Percentiles rank a stretch among this genome's conserved stretches.
These are phyloP conservation scores for Elaeidobius kamerunicus DNA, from an alignment of 2,888 invertebrate species.

Conservation along the genomic window DNA sequence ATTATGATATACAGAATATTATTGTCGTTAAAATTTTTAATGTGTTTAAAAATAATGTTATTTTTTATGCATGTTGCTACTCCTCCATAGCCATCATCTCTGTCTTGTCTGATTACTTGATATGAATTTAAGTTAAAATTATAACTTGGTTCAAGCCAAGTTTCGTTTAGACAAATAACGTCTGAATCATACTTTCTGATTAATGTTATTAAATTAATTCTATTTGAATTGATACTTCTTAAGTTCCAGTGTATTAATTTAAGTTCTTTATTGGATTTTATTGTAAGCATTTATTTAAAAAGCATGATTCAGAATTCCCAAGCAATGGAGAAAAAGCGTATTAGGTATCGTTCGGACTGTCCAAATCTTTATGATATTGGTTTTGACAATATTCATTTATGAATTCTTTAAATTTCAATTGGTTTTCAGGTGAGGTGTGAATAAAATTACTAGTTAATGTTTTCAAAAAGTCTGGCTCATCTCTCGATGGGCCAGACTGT, in stretches of 20 bases:
- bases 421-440: no score
- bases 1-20: constrained; percentile 1
- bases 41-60: constrained; percentile 1
- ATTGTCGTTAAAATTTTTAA: not conserved
- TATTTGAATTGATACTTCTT: constrained; percentile 11
- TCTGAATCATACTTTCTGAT: constrained; percentile 5
- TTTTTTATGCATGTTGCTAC: constrained; percentile 8
- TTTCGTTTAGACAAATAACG: constrained; percentile 9
- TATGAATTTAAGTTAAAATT: constrained; percentile 9
- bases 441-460: no score
- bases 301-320: no score
- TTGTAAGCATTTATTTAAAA: no score
- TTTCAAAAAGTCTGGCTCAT: no score
- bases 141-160: constrained; percentile 8
- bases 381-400: no score
- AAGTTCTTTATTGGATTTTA: no score
- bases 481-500: no score
- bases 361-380: no score
- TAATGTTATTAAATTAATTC: constrained; percentile 1
- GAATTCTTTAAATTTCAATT: no score
- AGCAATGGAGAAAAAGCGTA: no score
- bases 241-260: constrained; percentile 23
- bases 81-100: constrained; percentile 10
- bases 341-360: no score
- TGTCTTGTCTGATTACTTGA: constrained; percentile 14